phyloP scores from a whole-genome alignment of 2,888 invertebrate genomes.

The Orthosia gothica region DNA sequence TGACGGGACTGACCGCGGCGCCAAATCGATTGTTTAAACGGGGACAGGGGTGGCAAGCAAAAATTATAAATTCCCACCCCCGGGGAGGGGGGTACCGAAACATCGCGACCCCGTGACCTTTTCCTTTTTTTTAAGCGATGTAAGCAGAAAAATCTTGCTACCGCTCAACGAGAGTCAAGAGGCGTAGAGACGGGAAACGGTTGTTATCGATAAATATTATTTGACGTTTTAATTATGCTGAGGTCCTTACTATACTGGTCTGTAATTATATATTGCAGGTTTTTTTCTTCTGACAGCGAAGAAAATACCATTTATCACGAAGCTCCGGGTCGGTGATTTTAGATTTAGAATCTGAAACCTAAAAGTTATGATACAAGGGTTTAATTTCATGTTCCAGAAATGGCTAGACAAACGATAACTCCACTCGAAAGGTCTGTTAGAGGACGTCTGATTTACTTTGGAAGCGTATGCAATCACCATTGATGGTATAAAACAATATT shows the following conservation, averaged over 20 bases:
- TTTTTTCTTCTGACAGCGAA: neutral
- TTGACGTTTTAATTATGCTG: neutral
- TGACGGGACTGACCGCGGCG: constrained; percentile 35
- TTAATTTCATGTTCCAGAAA: neutral
- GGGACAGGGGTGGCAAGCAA: constrained; percentile 53
- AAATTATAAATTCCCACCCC: constrained; percentile 68
- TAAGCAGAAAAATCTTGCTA: constrained; percentile 82
- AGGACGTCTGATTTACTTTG: neutral
- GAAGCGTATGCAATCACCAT: neutral
- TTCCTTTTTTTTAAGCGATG: constrained; percentile 81
- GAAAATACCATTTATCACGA: neutral
- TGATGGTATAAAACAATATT: neutral
- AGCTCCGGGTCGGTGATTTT: neutral
- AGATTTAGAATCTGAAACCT: no score
- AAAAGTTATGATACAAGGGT: no score
- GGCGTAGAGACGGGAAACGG: constrained; percentile 61
- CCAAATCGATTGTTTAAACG: constrained; percentile 54
- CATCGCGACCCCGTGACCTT: constrained; percentile 84
- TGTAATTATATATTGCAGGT: neutral
- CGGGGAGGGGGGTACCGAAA: constrained; percentile 68
- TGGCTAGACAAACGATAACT: neutral
- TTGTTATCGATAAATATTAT: constrained; percentile 61
- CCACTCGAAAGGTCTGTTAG: neutral
- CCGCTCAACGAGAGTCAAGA: constrained; percentile 75
- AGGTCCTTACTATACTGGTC: neutral